A percentile compares a stretch with the other conserved stretches of the same genome.
phyloP scores from a whole-genome alignment of 2,797 vertebrate genomes.

The Catharus ustulatus region DNA sequence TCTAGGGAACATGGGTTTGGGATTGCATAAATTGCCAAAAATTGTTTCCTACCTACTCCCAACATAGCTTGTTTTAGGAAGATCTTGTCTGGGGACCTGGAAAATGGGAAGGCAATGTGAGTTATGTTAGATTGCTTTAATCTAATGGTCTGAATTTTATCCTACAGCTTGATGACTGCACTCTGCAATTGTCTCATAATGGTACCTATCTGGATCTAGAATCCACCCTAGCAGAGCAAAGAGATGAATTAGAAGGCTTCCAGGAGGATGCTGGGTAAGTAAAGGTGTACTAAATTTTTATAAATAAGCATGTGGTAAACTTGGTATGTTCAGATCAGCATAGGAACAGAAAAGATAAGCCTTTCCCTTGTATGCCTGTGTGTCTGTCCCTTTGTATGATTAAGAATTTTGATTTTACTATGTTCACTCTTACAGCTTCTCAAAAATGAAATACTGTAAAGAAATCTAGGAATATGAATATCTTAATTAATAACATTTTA shows the following conservation, averaged over 20 bases:
- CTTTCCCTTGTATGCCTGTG: not conserved
- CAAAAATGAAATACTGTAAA: not conserved
- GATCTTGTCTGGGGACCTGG: not conserved
- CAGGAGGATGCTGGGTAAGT: constrained; percentile 95
- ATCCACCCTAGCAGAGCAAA: constrained; percentile 93
- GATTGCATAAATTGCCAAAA: not conserved
- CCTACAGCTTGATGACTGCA: constrained; percentile 91
- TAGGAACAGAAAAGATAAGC: not conserved
- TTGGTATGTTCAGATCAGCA: not conserved
- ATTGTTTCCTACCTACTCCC: not conserved
- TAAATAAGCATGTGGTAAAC: not conserved
- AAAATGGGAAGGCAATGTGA: not conserved
- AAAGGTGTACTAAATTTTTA: not conserved
- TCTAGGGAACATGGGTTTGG: not conserved
- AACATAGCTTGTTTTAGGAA: not conserved
- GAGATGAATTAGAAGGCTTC: constrained; percentile 94
- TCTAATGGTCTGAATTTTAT: constrained; percentile 17
- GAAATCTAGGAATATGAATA: not conserved
- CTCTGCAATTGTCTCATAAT: constrained; percentile 94
- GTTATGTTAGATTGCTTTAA: not conserved
- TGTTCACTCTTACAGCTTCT: accelerated
- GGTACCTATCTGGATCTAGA: constrained; percentile 97
- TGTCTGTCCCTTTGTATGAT: not conserved
- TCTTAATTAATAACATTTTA: not conserved
- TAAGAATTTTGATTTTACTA: not conserved